These are phyloP conservation scores for Dichetophora obliterata DNA, from an alignment of 2,888 invertebrate genomes.

Conservation along the genomic window DNA sequence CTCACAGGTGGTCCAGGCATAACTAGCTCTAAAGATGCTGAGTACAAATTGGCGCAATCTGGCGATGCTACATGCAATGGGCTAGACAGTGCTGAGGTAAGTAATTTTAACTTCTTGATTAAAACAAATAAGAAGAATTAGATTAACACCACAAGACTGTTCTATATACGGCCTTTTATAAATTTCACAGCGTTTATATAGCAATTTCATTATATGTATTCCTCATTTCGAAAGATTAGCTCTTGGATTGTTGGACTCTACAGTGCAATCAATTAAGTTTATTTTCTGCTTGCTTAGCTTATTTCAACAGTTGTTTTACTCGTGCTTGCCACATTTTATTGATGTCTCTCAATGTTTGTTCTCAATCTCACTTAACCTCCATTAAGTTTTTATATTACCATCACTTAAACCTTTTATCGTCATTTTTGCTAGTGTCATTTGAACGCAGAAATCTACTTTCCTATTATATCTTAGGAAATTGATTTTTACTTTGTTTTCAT, in stretches of 20 bases:
- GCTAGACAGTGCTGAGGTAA: constrained; percentile 86
- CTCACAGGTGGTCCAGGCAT: constrained; percentile 61
- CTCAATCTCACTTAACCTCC: neutral
- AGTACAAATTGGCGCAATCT: constrained; percentile 89
- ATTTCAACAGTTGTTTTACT: no score
- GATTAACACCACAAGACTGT: no score
- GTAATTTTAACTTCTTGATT: constrained; percentile 36
- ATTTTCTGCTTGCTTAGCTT: no score
- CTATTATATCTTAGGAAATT: neutral
- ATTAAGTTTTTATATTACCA: neutral
- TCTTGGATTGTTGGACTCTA: no score
- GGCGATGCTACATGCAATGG: constrained; percentile 96
- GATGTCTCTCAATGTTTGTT: neutral
- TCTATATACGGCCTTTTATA: no score
- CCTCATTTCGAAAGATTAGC: no score
- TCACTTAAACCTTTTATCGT: neutral
- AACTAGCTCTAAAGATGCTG: constrained; percentile 72
- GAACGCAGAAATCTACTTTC: constrained; percentile 20
- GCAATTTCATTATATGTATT: no score
- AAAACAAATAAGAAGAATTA: no score
- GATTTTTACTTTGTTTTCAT: no score
- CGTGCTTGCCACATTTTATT: neutral
- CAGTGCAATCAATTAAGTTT: no score
- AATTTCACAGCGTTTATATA: no score
- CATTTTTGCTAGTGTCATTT: neutral